phyloP scores from a whole-genome alignment of 2,888 invertebrate species.

The Agonopterix arenella region DNA sequence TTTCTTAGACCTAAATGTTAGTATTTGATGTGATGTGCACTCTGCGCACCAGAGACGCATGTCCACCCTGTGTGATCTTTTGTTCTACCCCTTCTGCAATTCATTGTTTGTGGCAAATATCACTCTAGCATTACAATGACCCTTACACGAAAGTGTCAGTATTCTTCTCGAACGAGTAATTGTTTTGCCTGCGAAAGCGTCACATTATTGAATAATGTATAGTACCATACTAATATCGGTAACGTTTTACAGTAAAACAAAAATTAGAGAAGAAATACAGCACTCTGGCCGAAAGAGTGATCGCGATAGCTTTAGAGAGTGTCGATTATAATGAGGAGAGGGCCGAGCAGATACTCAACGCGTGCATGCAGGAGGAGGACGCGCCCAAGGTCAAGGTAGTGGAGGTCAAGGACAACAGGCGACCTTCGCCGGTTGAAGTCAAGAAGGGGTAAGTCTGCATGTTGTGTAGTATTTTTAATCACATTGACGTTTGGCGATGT shows the following conservation, averaged over 20 bases:
- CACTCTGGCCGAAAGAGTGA: constrained; percentile 86
- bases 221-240: no score
- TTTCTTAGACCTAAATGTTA: no score
- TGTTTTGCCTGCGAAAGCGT: no score
- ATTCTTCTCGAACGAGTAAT: no score
- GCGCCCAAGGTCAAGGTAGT: constrained; percentile 26
- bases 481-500: not conserved
- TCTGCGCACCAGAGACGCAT: no score
- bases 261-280: constrained; percentile 84
- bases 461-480: not conserved
- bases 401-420: constrained; percentile 32
- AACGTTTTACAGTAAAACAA: constrained; percentile 76
- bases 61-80: no score
- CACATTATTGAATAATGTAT: no score
- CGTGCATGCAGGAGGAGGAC: constrained; percentile 82
- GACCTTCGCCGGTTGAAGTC: constrained; percentile 23
- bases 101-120: no score
- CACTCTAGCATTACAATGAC: no score
- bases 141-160: no score
- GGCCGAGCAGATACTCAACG: constrained; percentile 86
- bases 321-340: constrained; percentile 90
- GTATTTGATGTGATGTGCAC: no score
- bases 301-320: constrained; percentile 91
- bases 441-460: constrained; percentile 46
- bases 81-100: no score